Percentiles rank a stretch among this genome's conserved stretches.
Evolutionary conservation across 1,140 invertebrate genomes (phyloP).

Genomic region (Mycetomoellerius zeteki): DNA sequence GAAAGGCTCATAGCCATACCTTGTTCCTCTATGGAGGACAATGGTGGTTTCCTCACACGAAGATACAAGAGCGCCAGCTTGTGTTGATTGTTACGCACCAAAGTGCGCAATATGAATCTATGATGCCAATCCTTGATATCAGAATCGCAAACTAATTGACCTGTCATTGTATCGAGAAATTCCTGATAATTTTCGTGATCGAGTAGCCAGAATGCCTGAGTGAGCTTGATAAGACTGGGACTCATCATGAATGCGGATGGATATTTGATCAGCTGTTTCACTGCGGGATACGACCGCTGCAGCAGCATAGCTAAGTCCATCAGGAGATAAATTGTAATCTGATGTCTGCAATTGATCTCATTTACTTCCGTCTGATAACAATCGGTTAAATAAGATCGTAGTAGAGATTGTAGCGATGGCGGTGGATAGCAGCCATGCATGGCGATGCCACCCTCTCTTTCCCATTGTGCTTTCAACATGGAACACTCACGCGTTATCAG

Average conservation of each 20-base stretch:
- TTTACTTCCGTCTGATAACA: slow-evolving; percentile 79
- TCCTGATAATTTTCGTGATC: slow-evolving; percentile 92
- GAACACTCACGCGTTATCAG: slow-evolving; percentile 87
- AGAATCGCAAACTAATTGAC: slow-evolving; percentile 79
- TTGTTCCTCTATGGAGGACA: slow-evolving; percentile 87
- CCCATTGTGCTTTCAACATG: slow-evolving; percentile 88
- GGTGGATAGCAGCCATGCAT: slow-evolving; percentile 91
- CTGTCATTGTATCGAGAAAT: slow-evolving; percentile 83
- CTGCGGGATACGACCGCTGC: slow-evolving; percentile 86
- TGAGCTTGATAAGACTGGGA: slow-evolving; percentile 91
- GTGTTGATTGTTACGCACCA: slow-evolving; percentile 87
- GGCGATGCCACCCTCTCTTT: slow-evolving; percentile 88
- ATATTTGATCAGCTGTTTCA: slow-evolving; percentile 91
- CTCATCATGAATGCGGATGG: slow-evolving; percentile 91
- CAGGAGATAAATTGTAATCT: slow-evolving; percentile 93
- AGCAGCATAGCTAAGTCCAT: slow-evolving; percentile 91
- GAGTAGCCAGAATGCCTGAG: slow-evolving; percentile 94
- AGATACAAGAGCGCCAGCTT: slow-evolving; percentile 88
- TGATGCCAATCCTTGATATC: slow-evolving; percentile 89
- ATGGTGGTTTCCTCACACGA: slow-evolving; percentile 86
- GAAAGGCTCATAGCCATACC: slow-evolving; percentile 86
- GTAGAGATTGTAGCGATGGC: slow-evolving; percentile 91
- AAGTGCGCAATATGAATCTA: slow-evolving; percentile 87
- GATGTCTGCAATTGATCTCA: slow-evolving; percentile 91
- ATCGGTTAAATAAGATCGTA: slow-evolving; percentile 91